phyloP scores from a whole-genome alignment of 2,888 invertebrate genomes.

The Rhingia campestris region DNA sequence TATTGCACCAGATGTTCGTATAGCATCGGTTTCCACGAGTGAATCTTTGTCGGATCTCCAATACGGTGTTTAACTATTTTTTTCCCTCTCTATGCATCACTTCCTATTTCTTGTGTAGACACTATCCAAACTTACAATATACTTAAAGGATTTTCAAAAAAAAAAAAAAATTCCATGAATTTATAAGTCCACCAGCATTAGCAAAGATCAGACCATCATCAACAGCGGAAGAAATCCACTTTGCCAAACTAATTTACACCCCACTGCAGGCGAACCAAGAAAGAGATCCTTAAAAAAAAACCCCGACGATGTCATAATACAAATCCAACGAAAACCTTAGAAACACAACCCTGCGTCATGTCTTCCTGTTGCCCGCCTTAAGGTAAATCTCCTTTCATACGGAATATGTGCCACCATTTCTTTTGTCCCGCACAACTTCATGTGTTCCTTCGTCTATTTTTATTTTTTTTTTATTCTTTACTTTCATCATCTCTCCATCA shows the following conservation, averaged over 20 bases:
- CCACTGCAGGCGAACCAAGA: not conserved
- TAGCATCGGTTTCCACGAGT: no score
- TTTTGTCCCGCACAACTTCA: constrained; percentile 44
- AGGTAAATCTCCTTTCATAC: constrained; percentile 57
- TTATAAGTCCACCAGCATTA: constrained; percentile 41
- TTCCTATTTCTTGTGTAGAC: not conserved
- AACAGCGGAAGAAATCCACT: constrained; percentile 36
- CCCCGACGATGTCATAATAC: constrained; percentile 38
- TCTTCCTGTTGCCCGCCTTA: constrained; percentile 35
- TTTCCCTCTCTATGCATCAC: not conserved
- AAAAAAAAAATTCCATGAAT: constrained; percentile 52
- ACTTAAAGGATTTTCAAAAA: constrained; percentile 47
- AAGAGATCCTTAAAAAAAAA: constrained; percentile 7
- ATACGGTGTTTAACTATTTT: no score
- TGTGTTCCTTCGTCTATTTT: constrained; percentile 27
- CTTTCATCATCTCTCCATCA: constrained; percentile 52
- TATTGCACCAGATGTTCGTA: no score
- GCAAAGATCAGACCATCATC: constrained; percentile 15
- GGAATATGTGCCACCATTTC: constrained; percentile 59
- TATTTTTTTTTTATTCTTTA: constrained; percentile 14
- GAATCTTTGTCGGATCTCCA: no score
- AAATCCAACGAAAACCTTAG: constrained; percentile 30
- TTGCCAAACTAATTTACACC: constrained; percentile 48
- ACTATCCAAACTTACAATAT: constrained; percentile 9
- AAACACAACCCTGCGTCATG: constrained; percentile 13